A percentile compares a stretch with the other conserved stretches of the same genome.
These are phyloP conservation scores for Xestobium rufovillosum DNA, from an alignment of 2,888 invertebrate species.

Conservation along the genomic window DNA sequence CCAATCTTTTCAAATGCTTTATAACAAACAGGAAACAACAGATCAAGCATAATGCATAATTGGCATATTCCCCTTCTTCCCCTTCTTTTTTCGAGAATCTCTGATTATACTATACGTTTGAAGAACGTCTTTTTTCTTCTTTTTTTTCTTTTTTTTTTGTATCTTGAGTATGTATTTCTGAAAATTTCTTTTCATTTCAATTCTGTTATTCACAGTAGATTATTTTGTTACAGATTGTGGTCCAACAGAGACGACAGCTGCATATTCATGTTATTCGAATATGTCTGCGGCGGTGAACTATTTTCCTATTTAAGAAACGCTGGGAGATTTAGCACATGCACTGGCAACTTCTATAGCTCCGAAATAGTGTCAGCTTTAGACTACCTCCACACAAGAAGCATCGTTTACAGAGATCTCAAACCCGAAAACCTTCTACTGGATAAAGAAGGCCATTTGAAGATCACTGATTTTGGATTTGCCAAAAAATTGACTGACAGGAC, in stretches of 20 bases:
- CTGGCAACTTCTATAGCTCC: slow-evolving; percentile 86
- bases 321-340: slow-evolving; percentile 79
- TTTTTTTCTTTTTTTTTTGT: no score
- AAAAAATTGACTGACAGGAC: slow-evolving; percentile 91
- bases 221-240: slow-evolving; percentile 71
- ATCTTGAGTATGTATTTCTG: no score
- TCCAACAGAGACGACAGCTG: slow-evolving; percentile 83
- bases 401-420: slow-evolving; percentile 85
- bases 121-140: no score
- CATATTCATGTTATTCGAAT: slow-evolving; percentile 96
- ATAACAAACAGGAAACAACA: no score
- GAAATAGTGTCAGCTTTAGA: slow-evolving; percentile 93
- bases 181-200: no score
- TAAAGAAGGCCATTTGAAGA: slow-evolving; percentile 89
- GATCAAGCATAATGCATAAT: no score
- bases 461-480: slow-evolving; percentile 97
- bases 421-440: slow-evolving; percentile 93
- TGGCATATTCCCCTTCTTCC: no score
- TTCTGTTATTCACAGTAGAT: no score
- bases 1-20: no score
- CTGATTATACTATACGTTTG: no score
- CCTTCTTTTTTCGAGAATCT: no score
- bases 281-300: slow-evolving; percentile 92
- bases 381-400: slow-evolving; percentile 82
- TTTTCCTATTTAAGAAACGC: slow-evolving; percentile 92